Base-by-base conservation (phyloP, 2,113 vertebrate genomes). In the Marcusenius ussheri region DNA sequence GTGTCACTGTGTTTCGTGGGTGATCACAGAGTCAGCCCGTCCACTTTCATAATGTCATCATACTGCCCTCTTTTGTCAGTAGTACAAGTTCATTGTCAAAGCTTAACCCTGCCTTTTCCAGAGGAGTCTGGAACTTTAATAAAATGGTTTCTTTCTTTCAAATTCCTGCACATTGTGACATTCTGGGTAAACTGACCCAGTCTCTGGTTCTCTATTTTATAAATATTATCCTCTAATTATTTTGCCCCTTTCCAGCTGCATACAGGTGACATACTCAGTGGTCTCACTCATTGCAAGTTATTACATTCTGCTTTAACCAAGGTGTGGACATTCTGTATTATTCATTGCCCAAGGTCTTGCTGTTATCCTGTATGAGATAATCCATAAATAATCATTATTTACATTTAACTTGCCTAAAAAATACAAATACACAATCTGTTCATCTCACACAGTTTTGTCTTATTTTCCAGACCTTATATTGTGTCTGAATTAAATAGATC, bases 11-110 rank as follows among this genome's bases (percentile, higher is more conserved):
- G 50, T 91, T 91, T 88, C 80, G 77, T 66, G 88, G 31, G 39
- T 21, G 19, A 84, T 88, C 90, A 91, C 89, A 62, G 15, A 91
- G 91, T 39, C 21, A 94, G 93, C 94, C 94, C 93, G 91, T 95
- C 94, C 94, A 95, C 93, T 94, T 91, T 92, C 94, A 94, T 93
- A 94, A 93, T 95, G 95, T 95, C 93, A 95, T 96, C 94, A 96
- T 93, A 95, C 95, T 96, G 95, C 96, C 96, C 94, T 96, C 95
- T 96, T 95, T 96, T 96, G 95, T 95, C 94, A 94, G 95, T 88
- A 92, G 89, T 45, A 66, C 17, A 88, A 42, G 85, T 49, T 11
- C 6, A 51, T 50, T 17, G 85, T 15, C 31, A 31, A 51, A 51
- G n/a, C 31, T 49, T 31, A 87, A 53, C 31, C 17, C 17, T 45